Evolutionary conservation across 2,113 vertebrate species (phyloP).

Genomic region (Centrocercus urophasianus): DNA sequence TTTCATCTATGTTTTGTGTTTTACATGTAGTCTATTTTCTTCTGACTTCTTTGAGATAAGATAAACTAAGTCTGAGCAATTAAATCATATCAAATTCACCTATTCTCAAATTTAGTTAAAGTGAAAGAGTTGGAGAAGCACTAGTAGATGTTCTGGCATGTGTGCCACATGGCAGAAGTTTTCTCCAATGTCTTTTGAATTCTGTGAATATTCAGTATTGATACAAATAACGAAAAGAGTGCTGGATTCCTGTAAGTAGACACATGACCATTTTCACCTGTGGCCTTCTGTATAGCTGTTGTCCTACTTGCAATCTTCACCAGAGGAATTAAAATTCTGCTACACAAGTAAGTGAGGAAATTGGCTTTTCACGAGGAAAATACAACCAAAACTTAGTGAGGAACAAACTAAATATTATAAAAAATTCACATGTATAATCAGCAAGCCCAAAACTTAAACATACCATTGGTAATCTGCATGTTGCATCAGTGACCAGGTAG

Average conservation of each 20-base stretch:
- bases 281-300: not conserved
- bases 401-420: not conserved
- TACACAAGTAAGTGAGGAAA: not conserved
- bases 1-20: not conserved
- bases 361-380: not conserved
- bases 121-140: not conserved
- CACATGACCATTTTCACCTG: not conserved
- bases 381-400: not conserved
- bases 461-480: not conserved
- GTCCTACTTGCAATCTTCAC: not conserved
- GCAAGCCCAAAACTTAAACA: not conserved
- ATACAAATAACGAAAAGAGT: not conserved
- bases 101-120: not conserved
- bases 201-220: not conserved
- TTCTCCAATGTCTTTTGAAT: not conserved
- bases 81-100: not conserved
- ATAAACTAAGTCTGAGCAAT: not conserved
- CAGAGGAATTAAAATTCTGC: not conserved
- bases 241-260: not conserved
- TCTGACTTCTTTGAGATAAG: not conserved
- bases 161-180: not conserved
- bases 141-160: not conserved
- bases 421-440: not conserved
- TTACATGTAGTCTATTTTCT: not conserved
- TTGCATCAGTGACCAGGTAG: not conserved